Evolutionary conservation across 1,140 invertebrate genomes (phyloP).

Genomic region (Thaumetopoea pityocampa): DNA sequence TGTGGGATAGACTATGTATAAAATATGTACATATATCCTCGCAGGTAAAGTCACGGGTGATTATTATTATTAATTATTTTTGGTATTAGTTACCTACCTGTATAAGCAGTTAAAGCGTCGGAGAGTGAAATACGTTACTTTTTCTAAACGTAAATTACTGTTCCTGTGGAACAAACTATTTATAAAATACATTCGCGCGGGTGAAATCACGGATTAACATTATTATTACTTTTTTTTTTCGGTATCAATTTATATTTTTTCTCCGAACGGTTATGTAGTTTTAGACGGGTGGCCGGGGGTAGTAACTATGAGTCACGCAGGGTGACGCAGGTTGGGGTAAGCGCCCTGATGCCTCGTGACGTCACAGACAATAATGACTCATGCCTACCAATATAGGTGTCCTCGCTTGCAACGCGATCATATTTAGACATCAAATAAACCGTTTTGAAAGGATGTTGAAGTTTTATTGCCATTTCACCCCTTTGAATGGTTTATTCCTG

Average conservation of each 20-base stretch:
- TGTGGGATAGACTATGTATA: too few relatives aligned
- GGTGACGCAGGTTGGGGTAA: slow-evolving; percentile 46
- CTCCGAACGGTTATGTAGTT: slow-evolving; percentile 20
- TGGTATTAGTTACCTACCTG: too few relatives aligned
- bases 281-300: slow-evolving; percentile 14
- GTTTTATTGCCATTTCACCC: slow-evolving; percentile 17
- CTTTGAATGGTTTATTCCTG: slow-evolving; percentile 2
- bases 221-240: slow-evolving; percentile 7
- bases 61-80: too few relatives aligned
- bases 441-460: slow-evolving; percentile 10
- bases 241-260: slow-evolving; percentile 27
- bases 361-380: slow-evolving; percentile 44
- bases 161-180: too few relatives aligned
- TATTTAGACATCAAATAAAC: slow-evolving; percentile 13
- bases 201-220: slow-evolving; percentile 3
- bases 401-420: slow-evolving; percentile 13
- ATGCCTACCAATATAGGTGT: slow-evolving; percentile 29
- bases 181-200: not conserved
- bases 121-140: too few relatives aligned
- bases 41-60: too few relatives aligned
- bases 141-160: too few relatives aligned
- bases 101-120: too few relatives aligned
- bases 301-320: slow-evolving; percentile 40
- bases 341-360: slow-evolving; percentile 44
- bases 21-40: too few relatives aligned